Percentiles rank a stretch among this genome's conserved stretches.
Evolutionary conservation across 2,113 vertebrate species (phyloP).

Genomic region (Colossoma macropomum): DNA sequence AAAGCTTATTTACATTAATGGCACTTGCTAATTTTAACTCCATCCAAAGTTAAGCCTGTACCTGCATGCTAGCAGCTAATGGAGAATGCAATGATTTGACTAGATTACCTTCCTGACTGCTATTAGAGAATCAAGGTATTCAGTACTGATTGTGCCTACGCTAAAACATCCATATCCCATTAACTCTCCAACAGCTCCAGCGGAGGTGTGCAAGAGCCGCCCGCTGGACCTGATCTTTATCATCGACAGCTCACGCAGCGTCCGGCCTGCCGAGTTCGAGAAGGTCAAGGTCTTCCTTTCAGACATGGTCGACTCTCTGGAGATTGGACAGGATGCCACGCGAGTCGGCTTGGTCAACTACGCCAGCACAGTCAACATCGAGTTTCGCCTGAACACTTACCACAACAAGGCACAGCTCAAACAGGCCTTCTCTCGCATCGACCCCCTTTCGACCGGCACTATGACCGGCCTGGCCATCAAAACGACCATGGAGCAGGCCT

Average conservation of each 20-base stretch:
- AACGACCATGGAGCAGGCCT: slow-evolving; percentile 85
- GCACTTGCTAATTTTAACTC: not conserved
- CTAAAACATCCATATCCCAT: slow-evolving; percentile 4
- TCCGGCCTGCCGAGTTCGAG: slow-evolving; percentile 88
- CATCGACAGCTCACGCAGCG: slow-evolving; percentile 93
- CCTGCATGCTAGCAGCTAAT: slow-evolving; percentile 1
- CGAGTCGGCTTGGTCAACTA: slow-evolving; percentile 92
- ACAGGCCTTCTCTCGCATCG: slow-evolving; percentile 79
- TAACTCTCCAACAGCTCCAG: slow-evolving; percentile 59
- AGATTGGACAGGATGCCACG: slow-evolving; percentile 79
- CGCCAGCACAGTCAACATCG: slow-evolving; percentile 88
- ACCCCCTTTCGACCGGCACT: slow-evolving; percentile 89
- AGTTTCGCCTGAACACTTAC: slow-evolving; percentile 86
- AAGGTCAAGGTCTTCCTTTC: slow-evolving; percentile 91
- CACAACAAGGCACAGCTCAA: slow-evolving; percentile 82
- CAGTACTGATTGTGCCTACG: not conserved
- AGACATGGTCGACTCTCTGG: slow-evolving; percentile 86
- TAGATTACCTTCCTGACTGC: not conserved
- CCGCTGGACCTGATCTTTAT: slow-evolving; percentile 93
- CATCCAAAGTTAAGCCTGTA: not conserved
- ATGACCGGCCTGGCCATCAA: slow-evolving; percentile 95
- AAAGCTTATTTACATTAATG: not conserved
- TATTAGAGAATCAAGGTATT: not conserved
- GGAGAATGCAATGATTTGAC: not conserved
- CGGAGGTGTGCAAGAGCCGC: slow-evolving; percentile 82